Percentiles rank a stretch among this genome's conserved stretches.
Evolutionary conservation across 2,888 invertebrate genomes (phyloP).

Genomic region (Achlya flavicornis): DNA sequence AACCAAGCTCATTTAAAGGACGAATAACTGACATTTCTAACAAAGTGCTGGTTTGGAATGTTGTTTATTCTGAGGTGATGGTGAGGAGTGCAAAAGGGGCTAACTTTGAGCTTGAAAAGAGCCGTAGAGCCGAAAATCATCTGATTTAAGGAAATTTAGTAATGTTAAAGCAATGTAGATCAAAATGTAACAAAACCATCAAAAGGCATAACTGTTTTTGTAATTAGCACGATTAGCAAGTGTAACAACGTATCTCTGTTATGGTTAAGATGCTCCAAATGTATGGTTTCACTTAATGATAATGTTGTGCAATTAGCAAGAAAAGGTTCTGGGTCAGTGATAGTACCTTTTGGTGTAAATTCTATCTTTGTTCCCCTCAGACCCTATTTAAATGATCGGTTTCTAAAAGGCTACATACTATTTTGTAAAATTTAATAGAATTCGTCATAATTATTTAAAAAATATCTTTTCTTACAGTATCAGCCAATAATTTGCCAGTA

Average conservation of each 20-base stretch:
- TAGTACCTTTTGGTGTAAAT: neutral
- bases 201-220: conserved; percentile 11
- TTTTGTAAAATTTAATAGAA: too few relatives aligned
- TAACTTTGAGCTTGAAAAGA: too few relatives aligned
- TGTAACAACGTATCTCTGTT: conserved; percentile 19
- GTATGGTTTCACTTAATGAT: conserved; percentile 1
- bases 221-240: conserved; percentile 28
- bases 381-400: neutral
- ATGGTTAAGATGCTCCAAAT: neutral
- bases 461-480: conserved; percentile 38
- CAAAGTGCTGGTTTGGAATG: too few relatives aligned
- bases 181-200: neutral
- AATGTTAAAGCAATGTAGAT: too few relatives aligned
- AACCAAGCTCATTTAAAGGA: too few relatives aligned
- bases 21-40: too few relatives aligned
- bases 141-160: too few relatives aligned
- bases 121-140: too few relatives aligned
- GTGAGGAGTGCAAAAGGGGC: too few relatives aligned
- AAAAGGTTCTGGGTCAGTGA: neutral
- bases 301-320: neutral
- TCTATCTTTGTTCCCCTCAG: neutral
- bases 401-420: too few relatives aligned
- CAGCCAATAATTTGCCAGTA: conserved; percentile 87
- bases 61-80: too few relatives aligned
- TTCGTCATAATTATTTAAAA: too few relatives aligned